Percentiles rank a stretch among this genome's conserved stretches.
Conservation (phyloP, 53 echinoderm and acorn worm species). For the Patiria pectinifera region DNA sequence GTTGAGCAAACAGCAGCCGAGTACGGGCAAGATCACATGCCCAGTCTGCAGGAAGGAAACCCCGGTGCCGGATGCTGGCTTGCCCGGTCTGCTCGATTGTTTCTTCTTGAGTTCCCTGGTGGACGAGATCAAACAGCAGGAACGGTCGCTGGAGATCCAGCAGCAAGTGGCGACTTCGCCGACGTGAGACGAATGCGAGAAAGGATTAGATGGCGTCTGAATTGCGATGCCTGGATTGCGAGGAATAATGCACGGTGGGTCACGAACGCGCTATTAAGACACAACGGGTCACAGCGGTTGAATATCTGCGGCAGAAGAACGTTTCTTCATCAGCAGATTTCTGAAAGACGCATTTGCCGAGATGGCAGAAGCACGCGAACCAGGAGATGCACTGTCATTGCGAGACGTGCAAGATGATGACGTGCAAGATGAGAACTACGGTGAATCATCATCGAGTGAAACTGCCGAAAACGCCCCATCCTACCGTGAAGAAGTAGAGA, state of each 20-base stretch:
- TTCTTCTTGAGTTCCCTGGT: conserved; percentile 32
- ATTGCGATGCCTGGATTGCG: not conserved
- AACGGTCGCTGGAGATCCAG: not conserved
- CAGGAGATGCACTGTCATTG: conserved; percentile 14
- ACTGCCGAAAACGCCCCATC: not conserved
- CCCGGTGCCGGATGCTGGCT: conserved; percentile 4
- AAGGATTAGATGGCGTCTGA: not conserved
- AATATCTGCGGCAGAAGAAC: not conserved
- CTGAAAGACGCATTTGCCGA: not conserved
- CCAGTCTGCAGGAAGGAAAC: conserved; percentile 39
- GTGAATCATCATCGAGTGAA: not conserved
- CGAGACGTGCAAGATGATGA: not conserved
- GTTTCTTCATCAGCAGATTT: not conserved
- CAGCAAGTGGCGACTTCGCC: not conserved
- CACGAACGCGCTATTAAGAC: not conserved
- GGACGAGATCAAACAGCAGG: conserved; percentile 14
- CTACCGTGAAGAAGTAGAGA: not conserved
- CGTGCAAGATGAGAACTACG: not conserved
- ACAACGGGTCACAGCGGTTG: not conserved
- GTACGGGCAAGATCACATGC: not conserved
- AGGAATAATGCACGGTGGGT: not conserved
- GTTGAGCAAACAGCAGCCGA: not conserved
- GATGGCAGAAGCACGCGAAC: not conserved
- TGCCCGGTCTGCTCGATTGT: conserved; percentile 7
- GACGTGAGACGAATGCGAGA: not conserved